Conservation (phyloP, 2,888 invertebrate genomes). For the Labia minor region DNA sequence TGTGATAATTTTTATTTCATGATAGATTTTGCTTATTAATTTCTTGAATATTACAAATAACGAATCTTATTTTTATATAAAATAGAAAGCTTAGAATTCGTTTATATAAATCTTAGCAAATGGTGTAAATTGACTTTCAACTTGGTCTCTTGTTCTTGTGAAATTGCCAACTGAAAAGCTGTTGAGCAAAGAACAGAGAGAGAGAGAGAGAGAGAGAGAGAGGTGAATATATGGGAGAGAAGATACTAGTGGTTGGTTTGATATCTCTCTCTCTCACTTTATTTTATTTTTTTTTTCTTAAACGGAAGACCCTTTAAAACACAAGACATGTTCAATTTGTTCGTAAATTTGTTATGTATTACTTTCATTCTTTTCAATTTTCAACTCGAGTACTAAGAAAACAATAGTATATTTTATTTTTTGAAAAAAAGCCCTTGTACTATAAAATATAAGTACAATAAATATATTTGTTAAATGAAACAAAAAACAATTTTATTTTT, state of each 20-base stretch:
- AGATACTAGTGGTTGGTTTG: no score
- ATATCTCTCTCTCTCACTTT: neutral
- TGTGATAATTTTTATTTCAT: no score
- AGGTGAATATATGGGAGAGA: no score
- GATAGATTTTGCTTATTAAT: no score
- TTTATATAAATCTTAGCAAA: conserved; percentile 3
- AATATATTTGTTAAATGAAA: no score
- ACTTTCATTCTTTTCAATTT: conserved; percentile 6
- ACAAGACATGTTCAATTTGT: conserved; percentile 13
- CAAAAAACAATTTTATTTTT: no score
- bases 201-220: no score
- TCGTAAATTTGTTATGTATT: conserved; percentile 13
- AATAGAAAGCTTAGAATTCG: neutral
- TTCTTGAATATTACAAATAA: no score
- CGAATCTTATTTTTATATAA: no score
- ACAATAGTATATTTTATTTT: neutral
- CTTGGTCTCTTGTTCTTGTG: neutral
- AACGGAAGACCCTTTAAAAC: conserved; percentile 13
- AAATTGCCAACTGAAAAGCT: conserved; percentile 13
- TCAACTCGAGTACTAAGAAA: neutral
- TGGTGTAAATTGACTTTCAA: conserved; percentile 13
- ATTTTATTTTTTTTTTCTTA: no score
- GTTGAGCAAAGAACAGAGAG: neutral
- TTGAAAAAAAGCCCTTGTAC: no score
- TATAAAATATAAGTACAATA: no score